Evolutionary conservation across 2,113 vertebrate genomes (phyloP).

Genomic region (Salminus brasiliensis): DNA sequence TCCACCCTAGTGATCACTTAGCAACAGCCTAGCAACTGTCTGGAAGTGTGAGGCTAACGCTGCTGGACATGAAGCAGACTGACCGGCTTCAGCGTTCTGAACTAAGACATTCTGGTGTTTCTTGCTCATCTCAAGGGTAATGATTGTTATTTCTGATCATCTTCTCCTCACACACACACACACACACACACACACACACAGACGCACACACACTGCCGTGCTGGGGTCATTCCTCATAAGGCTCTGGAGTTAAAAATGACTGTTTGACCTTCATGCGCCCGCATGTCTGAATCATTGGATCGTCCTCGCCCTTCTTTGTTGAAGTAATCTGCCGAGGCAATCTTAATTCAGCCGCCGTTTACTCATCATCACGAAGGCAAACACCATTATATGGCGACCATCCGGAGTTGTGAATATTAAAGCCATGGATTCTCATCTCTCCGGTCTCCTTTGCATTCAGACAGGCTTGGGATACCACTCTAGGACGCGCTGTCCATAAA

Average conservation of each 20-base stretch:
- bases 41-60: too few relatives aligned
- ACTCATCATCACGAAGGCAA: conserved; percentile 9
- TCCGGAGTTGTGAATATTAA: not conserved
- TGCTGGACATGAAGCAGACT: too few relatives aligned
- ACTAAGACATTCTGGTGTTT: not conserved
- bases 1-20: too few relatives aligned
- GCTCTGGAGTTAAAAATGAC: not conserved
- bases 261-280: not conserved
- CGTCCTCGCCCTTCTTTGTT: not conserved
- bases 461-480: too few relatives aligned
- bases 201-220: not conserved
- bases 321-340: conserved; percentile 9
- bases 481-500: too few relatives aligned
- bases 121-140: not conserved
- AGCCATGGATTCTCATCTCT: not conserved
- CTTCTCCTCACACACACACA: not conserved
- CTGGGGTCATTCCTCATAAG: not conserved
- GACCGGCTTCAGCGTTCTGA: too few relatives aligned
- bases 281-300: not conserved
- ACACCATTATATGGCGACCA: conserved; percentile 12
- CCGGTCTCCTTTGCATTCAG: not conserved
- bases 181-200: too few relatives aligned
- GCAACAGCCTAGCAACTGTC: too few relatives aligned
- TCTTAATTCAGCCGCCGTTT: conserved; percentile 1
- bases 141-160: not conserved